Evolutionary conservation across 2,113 vertebrate species (phyloP).

Genomic region (Leptodactylus fuscus): DNA sequence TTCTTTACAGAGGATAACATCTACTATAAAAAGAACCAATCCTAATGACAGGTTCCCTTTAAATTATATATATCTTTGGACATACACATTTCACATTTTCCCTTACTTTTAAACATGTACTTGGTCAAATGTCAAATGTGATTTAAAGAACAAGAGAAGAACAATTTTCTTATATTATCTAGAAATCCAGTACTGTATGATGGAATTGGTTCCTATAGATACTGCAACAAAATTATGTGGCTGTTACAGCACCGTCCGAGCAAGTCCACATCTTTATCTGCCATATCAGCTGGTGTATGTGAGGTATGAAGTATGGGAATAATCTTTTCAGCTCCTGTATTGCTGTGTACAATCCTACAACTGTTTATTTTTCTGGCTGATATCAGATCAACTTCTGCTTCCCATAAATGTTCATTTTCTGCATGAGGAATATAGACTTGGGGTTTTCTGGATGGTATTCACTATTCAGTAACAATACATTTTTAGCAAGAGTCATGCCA

Average conservation of each 20-base stretch:
- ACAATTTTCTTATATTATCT: not conserved
- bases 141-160: not conserved
- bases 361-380: not conserved
- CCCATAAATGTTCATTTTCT: slow-evolving; percentile 25
- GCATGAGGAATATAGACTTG: not conserved
- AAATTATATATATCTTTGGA: not conserved
- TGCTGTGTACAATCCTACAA: not conserved
- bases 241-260: not conserved
- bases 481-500: not conserved
- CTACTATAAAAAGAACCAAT: not conserved
- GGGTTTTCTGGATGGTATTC: not conserved
- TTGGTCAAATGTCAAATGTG: not conserved
- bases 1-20: not conserved
- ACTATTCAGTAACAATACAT: slow-evolving; percentile 5
- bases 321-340: not conserved
- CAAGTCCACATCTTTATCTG: not conserved
- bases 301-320: not conserved
- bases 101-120: not conserved
- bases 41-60: not conserved
- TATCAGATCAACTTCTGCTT: not conserved
- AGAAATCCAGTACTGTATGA: not conserved
- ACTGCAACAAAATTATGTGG: not conserved
- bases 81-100: not conserved
- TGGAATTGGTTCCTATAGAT: not conserved
- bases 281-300: not conserved